Evolutionary conservation across 2,797 vertebrate species (phyloP).

Genomic region (Sebastolobus alascanus): DNA sequence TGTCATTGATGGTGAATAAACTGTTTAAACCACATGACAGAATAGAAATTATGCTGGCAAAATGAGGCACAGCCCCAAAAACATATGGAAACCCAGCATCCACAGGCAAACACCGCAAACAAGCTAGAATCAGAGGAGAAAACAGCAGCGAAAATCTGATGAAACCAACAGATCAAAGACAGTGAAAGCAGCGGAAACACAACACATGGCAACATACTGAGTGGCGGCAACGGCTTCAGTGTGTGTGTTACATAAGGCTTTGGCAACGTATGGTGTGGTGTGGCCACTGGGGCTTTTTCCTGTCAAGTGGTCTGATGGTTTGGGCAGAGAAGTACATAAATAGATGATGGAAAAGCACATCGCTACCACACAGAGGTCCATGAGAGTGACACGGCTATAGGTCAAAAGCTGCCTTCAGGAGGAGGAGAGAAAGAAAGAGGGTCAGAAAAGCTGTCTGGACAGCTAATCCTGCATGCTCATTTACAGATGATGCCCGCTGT

Average conservation of each 20-base stretch:
- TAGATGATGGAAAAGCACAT: constrained; percentile 49
- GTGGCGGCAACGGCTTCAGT: constrained; percentile 13
- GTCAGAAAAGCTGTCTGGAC: not conserved
- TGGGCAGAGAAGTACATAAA: constrained; percentile 46
- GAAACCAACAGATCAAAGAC: constrained; percentile 26
- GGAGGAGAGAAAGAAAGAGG: not conserved
- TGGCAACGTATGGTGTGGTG: constrained; percentile 55
- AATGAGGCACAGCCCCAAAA: constrained; percentile 16
- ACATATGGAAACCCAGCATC: constrained; percentile 7
- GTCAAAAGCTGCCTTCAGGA: constrained; percentile 11
- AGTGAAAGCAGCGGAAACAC: constrained; percentile 25
- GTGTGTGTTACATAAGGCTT: constrained; percentile 56
- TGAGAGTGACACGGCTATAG: not conserved
- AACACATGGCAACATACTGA: constrained; percentile 11
- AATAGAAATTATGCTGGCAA: constrained; percentile 2
- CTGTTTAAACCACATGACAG: constrained; percentile 22
- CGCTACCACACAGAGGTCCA: constrained; percentile 36
- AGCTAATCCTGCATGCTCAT: not conserved
- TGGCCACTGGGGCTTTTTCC: constrained; percentile 53
- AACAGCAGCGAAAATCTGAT: constrained; percentile 11
- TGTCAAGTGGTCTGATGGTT: constrained; percentile 38
- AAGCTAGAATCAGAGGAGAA: constrained; percentile 3
- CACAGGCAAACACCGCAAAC: not conserved
- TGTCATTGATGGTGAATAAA: constrained; percentile 31
- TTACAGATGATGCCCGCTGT: constrained; percentile 4